These are phyloP conservation scores for Sinohyriopsis cumingii DNA, from an alignment of 2,888 invertebrate species.

Conservation along the genomic window DNA sequence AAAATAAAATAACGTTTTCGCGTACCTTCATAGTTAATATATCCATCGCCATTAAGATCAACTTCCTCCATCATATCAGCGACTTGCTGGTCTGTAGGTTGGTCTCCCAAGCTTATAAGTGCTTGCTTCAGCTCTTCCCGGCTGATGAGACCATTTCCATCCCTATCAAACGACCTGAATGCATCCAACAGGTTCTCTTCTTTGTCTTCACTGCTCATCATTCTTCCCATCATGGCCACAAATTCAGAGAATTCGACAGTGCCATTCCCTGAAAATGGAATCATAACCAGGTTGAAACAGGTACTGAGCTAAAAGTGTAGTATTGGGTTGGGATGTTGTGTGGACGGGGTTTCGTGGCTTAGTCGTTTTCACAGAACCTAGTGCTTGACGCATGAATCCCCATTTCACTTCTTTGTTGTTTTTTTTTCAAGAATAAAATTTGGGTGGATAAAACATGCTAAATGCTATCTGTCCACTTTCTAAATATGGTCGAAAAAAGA, in stretches of 20 bases:
- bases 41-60: constrained; percentile 8
- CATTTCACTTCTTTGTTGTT: no score
- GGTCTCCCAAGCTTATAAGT: constrained; percentile 5
- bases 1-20: no score
- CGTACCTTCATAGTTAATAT: constrained; percentile 3
- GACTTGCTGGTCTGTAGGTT: constrained; percentile 4
- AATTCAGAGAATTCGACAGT: constrained; percentile 6
- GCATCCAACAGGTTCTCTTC: constrained; percentile 4
- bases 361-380: no score
- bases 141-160: constrained; percentile 17
- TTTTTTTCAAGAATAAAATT: no score
- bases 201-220: background rate
- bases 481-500: no score
- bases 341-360: no score
- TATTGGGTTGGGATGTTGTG: no score
- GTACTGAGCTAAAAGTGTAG: no score
- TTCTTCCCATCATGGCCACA: constrained; percentile 1
- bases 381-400: no score
- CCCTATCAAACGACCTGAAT: constrained; percentile 21
- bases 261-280: background rate
- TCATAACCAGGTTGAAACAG: no score
- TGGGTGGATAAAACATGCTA: no score
- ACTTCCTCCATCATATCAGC: constrained; percentile 7
- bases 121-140: constrained; percentile 10
- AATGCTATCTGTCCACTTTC: no score